Percentiles rank a stretch among this genome's conserved stretches.
These are phyloP conservation scores for Corvus cornix DNA, from an alignment of 2,113 vertebrate genomes.

Conservation along the genomic window DNA sequence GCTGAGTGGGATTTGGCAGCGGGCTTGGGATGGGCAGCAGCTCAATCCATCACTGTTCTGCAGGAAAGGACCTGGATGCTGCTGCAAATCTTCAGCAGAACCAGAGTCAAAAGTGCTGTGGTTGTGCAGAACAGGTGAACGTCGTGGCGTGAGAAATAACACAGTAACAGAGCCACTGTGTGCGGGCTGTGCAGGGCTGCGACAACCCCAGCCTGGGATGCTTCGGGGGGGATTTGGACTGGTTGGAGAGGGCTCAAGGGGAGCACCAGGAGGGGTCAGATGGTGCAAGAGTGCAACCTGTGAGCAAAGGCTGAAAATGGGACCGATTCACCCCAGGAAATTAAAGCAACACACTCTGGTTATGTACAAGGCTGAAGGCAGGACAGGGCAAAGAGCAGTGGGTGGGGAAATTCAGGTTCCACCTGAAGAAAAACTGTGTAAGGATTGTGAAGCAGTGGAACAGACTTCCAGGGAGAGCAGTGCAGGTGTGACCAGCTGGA, in stretches of 20 bases:
- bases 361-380: neutral
- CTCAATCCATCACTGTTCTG: neutral
- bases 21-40: neutral
- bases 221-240: neutral
- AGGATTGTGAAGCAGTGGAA: neutral
- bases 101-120: neutral
- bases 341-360: accelerated
- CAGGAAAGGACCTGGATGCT: neutral
- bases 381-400: neutral
- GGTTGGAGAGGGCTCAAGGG: neutral
- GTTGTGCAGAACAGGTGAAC: neutral
- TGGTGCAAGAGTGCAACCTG: neutral
- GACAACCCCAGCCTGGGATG: accelerated
- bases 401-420: neutral
- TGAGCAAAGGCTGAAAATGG: neutral
- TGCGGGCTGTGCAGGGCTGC: neutral
- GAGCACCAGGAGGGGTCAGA: neutral
- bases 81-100: neutral
- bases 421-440: neutral
- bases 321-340: neutral
- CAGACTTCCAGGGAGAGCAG: neutral
- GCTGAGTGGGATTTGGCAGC: neutral
- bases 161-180: accelerated
- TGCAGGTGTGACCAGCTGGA: neutral
- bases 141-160: neutral